These are phyloP conservation scores for Triplophysa rosa DNA, from an alignment of 2,113 vertebrate genomes.

Conservation along the genomic window DNA sequence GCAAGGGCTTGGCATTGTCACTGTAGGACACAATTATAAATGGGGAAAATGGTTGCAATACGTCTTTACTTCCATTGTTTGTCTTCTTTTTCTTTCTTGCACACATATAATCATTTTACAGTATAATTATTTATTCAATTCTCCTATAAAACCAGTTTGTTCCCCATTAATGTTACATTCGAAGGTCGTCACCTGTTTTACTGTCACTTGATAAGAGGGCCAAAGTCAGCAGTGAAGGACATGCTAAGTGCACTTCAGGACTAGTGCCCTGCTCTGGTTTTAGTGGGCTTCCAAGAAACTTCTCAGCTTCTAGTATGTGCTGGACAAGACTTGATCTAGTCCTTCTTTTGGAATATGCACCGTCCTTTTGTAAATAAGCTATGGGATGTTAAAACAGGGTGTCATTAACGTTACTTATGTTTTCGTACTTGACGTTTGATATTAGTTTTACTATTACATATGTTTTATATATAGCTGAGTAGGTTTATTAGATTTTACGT, in stretches of 20 bases:
- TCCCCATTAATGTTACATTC: not conserved
- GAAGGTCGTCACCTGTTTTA: not conserved
- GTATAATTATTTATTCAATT: not conserved
- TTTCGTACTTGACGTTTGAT: constrained; percentile 25
- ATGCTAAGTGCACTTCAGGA: constrained; percentile 69
- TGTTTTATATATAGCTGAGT: constrained; percentile 7
- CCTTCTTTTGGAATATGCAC: constrained; percentile 46
- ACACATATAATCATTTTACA: not conserved
- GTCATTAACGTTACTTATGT: constrained; percentile 53
- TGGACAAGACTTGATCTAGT: constrained; percentile 63
- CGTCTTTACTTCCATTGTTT: constrained; percentile 1
- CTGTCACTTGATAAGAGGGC: constrained; percentile 1
- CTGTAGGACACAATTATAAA: constrained; percentile 9
- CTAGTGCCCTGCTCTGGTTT: constrained; percentile 23
- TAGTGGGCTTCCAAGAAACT: constrained; percentile 23
- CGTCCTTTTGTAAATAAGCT: constrained; percentile 69
- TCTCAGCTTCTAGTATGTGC: constrained; percentile 54
- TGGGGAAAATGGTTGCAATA: constrained; percentile 62
- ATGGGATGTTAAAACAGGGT: constrained; percentile 72
- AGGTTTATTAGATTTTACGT: no score
- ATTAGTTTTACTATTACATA: constrained; percentile 18
- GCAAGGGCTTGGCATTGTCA: constrained; percentile 12
- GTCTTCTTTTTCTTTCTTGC: constrained; percentile 17
- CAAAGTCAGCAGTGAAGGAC: constrained; percentile 53
- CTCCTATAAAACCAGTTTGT: not conserved